phyloP scores from a whole-genome alignment of 1,140 invertebrate genomes.

The Drosophila bipectinata region DNA sequence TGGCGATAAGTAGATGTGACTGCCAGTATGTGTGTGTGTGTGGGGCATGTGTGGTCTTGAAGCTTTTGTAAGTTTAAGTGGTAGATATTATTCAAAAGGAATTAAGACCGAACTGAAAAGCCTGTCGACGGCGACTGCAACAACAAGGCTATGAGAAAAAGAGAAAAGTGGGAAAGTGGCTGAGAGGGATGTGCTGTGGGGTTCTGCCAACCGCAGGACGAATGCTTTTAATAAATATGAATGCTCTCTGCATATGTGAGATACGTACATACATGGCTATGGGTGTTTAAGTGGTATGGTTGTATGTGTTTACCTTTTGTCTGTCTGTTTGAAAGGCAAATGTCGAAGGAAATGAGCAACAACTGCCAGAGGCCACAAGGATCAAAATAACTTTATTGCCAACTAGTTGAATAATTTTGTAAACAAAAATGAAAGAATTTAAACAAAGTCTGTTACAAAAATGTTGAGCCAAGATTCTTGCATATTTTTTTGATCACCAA shows the following conservation, averaged over 20 bases:
- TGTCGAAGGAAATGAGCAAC: conserved; percentile 70
- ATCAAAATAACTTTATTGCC: conserved; percentile 13
- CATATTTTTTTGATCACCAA: not conserved
- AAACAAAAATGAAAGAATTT: conserved; percentile 4
- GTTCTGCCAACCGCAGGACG: conserved; percentile 56
- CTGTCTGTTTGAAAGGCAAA: conserved; percentile 71
- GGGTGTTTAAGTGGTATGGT: conserved; percentile 21
- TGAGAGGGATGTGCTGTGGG: conserved; percentile 1
- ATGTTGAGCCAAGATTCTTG: not conserved
- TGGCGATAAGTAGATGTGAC: conserved; percentile 57
- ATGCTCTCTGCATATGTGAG: conserved; percentile 36
- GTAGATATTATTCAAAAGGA: conserved; percentile 82
- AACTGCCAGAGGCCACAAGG: conserved; percentile 25
- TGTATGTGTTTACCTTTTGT: conserved; percentile 57
- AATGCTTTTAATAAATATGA: conserved; percentile 77
- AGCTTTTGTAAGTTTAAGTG: conserved; percentile 79
- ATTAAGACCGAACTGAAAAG: conserved; percentile 79
- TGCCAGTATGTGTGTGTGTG: conserved; percentile 18
- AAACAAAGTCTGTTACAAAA: not conserved
- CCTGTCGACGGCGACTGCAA: conserved; percentile 58
- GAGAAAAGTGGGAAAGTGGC: conserved; percentile 12
- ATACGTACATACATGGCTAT: not conserved
- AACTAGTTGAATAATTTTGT: conserved; percentile 30
- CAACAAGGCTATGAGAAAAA: conserved; percentile 1
- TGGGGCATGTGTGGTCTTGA: conserved; percentile 60